These are phyloP conservation scores for Ormyrus nitidulus DNA, from an alignment of 2,888 invertebrate species.

Conservation along the genomic window DNA sequence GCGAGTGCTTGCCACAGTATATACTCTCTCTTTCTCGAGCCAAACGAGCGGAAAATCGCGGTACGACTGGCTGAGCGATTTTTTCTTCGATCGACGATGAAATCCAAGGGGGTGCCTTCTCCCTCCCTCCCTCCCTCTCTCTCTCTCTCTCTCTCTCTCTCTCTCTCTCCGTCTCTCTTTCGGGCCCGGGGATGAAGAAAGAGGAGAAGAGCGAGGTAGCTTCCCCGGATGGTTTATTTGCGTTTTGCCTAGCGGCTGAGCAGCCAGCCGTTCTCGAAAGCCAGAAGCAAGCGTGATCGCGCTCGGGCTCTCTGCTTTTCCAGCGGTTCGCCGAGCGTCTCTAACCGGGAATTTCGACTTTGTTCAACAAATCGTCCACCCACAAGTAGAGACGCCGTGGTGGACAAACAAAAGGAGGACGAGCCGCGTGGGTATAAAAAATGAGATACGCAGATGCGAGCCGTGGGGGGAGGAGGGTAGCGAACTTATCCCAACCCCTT, in stretches of 20 bases:
- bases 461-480: slow-evolving; percentile 12
- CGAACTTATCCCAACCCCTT: slow-evolving; percentile 39
- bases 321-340: too few species aligned
- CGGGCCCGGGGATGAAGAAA: slow-evolving; percentile 45
- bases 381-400: neutral
- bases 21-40: slow-evolving; percentile 19
- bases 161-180: slow-evolving; percentile 12
- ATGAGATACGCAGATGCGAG: slow-evolving; percentile 5
- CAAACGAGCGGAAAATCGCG: slow-evolving; percentile 55
- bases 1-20: neutral
- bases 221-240: slow-evolving; percentile 69
- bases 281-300: slow-evolving; percentile 47
- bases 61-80: slow-evolving; percentile 63
- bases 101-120: slow-evolving; percentile 31
- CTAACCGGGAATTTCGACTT: too few species aligned
- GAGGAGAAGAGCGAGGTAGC: slow-evolving; percentile 50
- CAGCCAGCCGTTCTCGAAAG: slow-evolving; percentile 67
- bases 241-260: slow-evolving; percentile 73
- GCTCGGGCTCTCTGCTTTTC: neutral
- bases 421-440: neutral
- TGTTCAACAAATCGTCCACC: too few species aligned
- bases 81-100: slow-evolving; percentile 65
- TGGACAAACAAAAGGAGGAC: neutral
- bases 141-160: neutral
- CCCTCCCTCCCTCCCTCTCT: neutral